phyloP scores from a whole-genome alignment of 1,140 invertebrate species.

The Zaprionus ornatus region DNA sequence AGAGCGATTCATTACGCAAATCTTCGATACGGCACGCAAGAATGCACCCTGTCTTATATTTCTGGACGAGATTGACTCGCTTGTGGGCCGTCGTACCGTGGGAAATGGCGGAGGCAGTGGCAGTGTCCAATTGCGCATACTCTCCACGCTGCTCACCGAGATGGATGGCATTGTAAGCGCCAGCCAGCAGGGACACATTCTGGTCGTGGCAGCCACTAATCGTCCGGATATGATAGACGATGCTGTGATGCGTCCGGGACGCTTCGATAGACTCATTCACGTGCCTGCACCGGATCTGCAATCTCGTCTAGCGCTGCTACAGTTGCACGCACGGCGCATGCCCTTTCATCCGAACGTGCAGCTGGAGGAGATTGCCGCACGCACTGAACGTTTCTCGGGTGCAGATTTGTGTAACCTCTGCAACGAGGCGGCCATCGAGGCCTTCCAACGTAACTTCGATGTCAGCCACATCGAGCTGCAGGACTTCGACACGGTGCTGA shows the following conservation, averaged over 20 bases:
- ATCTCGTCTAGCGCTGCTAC: slow-evolving; percentile 87
- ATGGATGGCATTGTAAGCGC: slow-evolving; percentile 87
- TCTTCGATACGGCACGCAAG: slow-evolving; percentile 88
- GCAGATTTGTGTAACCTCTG: slow-evolving; percentile 91
- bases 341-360: slow-evolving; percentile 86
- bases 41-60: slow-evolving; percentile 89
- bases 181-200: slow-evolving; percentile 82
- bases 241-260: slow-evolving; percentile 90
- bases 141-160: slow-evolving; percentile 88
- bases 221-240: slow-evolving; percentile 91
- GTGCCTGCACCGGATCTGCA: slow-evolving; percentile 89
- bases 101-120: slow-evolving; percentile 56
- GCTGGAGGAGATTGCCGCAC: slow-evolving; percentile 85
- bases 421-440: slow-evolving; percentile 89
- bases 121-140: slow-evolving; percentile 86
- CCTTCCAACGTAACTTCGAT: slow-evolving; percentile 86
- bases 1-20: slow-evolving; percentile 86
- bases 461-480: slow-evolving; percentile 79
- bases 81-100: slow-evolving; percentile 85
- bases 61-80: slow-evolving; percentile 90
- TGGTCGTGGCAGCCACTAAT: slow-evolving; percentile 91
- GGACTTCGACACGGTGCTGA: slow-evolving; percentile 86
- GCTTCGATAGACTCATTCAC: slow-evolving; percentile 90
- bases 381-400: slow-evolving; percentile 89
- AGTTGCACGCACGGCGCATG: slow-evolving; percentile 86